Percentiles rank a stretch among this genome's conserved stretches.
These are phyloP conservation scores for Pogonocherus hispidulus DNA, from an alignment of 2,888 invertebrate species.

Conservation along the genomic window DNA sequence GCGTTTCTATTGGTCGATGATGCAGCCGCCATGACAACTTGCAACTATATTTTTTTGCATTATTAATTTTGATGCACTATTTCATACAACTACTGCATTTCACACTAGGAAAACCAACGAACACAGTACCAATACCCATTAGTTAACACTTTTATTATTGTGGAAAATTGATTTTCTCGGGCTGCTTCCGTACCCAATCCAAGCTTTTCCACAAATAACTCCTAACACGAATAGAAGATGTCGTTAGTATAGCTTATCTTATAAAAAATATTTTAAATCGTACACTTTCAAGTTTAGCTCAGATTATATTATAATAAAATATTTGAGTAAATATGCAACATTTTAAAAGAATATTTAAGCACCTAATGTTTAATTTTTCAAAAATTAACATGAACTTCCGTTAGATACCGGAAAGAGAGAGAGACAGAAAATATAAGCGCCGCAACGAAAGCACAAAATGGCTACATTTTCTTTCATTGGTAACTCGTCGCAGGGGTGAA, in stretches of 20 bases:
- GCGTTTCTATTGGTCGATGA: slow-evolving; percentile 79
- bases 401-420: slow-evolving; percentile 56
- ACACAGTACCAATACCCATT: slow-evolving; percentile 28
- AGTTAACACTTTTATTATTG: slow-evolving; percentile 33
- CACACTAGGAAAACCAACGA: slow-evolving; percentile 41
- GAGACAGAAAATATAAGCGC: slow-evolving; percentile 24
- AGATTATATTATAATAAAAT: not conserved
- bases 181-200: slow-evolving; percentile 44
- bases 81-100: slow-evolving; percentile 40
- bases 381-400: slow-evolving; percentile 52
- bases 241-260: slow-evolving; percentile 48
- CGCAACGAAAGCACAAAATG: slow-evolving; percentile 34
- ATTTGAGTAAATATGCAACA: slow-evolving; percentile 14
- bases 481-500: slow-evolving; percentile 7
- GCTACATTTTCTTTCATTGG: slow-evolving; percentile 16
- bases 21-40: slow-evolving; percentile 77
- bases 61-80: slow-evolving; percentile 58
- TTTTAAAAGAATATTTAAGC: slow-evolving; percentile 2
- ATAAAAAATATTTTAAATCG: slow-evolving; percentile 23
- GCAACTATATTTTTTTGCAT: slow-evolving; percentile 65
- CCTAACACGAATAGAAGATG: slow-evolving; percentile 51
- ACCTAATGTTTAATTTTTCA: slow-evolving; percentile 37
- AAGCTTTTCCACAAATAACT: slow-evolving; percentile 52
- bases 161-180: slow-evolving; percentile 42
- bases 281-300: not conserved